phyloP scores from a whole-genome alignment of 2,797 vertebrate genomes.

The Mus caroli region DNA sequence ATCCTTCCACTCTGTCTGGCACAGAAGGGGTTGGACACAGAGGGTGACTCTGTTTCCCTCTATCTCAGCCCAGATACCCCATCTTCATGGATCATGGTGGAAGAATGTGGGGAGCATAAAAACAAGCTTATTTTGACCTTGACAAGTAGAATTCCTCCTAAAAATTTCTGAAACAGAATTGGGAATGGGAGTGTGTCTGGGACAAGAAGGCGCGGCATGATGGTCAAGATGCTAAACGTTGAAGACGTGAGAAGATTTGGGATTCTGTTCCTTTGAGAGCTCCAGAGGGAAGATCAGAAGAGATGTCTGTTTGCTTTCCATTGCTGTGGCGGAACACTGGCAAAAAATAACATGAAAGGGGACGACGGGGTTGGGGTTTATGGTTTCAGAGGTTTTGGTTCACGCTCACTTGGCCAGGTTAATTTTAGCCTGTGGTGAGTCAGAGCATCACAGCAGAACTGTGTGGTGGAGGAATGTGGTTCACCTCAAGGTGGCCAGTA shows the following conservation, averaged over 20 bases:
- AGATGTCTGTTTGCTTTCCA: not conserved
- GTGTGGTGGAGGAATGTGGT: not conserved
- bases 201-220: not conserved
- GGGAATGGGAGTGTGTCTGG: not conserved
- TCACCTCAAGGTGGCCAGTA: not conserved
- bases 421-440: conserved; percentile 1
- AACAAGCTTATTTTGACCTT: not conserved
- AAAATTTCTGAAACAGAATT: not conserved
- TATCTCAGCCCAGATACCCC: not conserved
- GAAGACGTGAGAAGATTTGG: not conserved
- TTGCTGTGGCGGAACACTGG: not conserved
- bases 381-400: conserved; percentile 8
- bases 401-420: not conserved
- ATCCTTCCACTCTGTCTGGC: not conserved
- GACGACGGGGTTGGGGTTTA: not conserved
- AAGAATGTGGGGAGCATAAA: not conserved
- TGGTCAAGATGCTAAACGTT: not conserved
- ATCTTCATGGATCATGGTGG: not conserved
- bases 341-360: not conserved
- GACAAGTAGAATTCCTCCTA: not conserved
- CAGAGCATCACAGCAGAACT: not conserved
- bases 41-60: not conserved
- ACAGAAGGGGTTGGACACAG: not conserved
- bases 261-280: not conserved
- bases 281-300: not conserved